phyloP scores from a whole-genome alignment of 2,888 invertebrate genomes.

The Drosophila setosimentum region DNA sequence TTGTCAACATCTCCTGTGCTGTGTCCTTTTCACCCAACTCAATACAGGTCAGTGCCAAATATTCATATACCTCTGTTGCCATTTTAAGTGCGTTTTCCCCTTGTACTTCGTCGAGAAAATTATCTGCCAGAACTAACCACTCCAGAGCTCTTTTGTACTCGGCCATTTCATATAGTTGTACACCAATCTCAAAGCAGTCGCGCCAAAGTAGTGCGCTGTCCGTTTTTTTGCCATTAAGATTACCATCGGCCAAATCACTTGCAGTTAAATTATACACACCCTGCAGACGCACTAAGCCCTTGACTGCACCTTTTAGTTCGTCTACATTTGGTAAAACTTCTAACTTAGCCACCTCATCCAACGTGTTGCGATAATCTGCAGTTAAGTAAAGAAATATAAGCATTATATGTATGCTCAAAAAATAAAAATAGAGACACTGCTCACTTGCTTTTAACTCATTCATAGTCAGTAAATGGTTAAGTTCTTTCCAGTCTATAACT shows the following conservation, averaged over 20 bases:
- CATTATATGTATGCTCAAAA: too few relatives aligned
- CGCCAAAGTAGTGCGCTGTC: constrained; percentile 77
- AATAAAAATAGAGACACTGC: constrained; percentile 6
- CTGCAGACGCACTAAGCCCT: constrained; percentile 95
- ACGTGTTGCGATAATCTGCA: constrained; percentile 33
- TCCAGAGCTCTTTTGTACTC: constrained; percentile 41
- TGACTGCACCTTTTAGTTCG: constrained; percentile 96
- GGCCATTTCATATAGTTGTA: constrained; percentile 58
- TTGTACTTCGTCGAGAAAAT: constrained; percentile 20
- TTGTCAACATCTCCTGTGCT: constrained; percentile 40
- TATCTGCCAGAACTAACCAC: constrained; percentile 57
- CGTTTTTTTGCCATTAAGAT: constrained; percentile 91
- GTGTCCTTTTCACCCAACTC: constrained; percentile 55
- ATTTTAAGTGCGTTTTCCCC: constrained; percentile 3
- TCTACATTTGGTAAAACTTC: constrained; percentile 89
- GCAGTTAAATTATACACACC: constrained; percentile 95
- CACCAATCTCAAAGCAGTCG: constrained; percentile 72
- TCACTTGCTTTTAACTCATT: constrained; percentile 87
- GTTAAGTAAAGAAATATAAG: not conserved
- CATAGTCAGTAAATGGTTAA: constrained; percentile 89
- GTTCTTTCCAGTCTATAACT: constrained; percentile 92
- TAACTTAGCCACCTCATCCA: constrained; percentile 28
- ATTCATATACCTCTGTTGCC: constrained; percentile 59
- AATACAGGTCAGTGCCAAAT: constrained; percentile 60
- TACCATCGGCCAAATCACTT: constrained; percentile 91